phyloP scores from a whole-genome alignment of 1,140 invertebrate genomes.

The Ladona fulva region DNA sequence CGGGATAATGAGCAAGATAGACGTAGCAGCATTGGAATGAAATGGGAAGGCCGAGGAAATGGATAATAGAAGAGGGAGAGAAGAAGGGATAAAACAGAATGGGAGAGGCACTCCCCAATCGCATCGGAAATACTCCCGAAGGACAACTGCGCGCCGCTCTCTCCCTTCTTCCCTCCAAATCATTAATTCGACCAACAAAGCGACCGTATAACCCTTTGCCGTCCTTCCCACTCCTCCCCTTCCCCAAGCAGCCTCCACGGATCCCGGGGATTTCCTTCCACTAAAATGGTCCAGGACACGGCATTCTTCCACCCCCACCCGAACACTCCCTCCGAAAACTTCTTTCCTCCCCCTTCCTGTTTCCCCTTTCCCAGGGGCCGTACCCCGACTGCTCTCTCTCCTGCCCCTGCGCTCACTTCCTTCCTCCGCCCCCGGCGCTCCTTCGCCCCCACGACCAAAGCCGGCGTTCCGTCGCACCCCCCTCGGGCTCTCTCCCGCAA shows the following conservation, averaged over 20 bases:
- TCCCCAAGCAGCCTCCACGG: not conserved
- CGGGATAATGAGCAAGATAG: too few relatives aligned
- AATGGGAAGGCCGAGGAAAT: not conserved
- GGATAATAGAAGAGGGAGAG: not conserved
- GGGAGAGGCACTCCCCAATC: not conserved
- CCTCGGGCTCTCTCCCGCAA: too few relatives aligned
- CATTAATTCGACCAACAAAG: conserved; percentile 9
- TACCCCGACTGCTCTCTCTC: not conserved
- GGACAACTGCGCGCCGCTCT: not conserved
- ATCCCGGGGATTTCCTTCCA: not conserved
- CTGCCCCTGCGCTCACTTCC: too few relatives aligned
- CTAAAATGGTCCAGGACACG: not conserved
- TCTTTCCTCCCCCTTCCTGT: not conserved
- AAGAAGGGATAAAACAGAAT: not conserved
- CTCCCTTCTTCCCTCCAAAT: not conserved
- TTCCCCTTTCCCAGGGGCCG: not conserved
- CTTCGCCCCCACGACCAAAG: not conserved
- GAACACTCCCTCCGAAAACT: too few relatives aligned
- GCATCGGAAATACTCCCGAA: not conserved
- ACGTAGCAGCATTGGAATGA: not conserved
- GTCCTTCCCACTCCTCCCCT: not conserved
- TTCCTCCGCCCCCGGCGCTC: not conserved
- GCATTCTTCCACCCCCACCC: not conserved
- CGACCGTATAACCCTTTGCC: not conserved
- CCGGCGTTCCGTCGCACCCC: not conserved